Conservation (phyloP, 2,113 vertebrate species). For the Gymnocephalus cernua region DNA sequence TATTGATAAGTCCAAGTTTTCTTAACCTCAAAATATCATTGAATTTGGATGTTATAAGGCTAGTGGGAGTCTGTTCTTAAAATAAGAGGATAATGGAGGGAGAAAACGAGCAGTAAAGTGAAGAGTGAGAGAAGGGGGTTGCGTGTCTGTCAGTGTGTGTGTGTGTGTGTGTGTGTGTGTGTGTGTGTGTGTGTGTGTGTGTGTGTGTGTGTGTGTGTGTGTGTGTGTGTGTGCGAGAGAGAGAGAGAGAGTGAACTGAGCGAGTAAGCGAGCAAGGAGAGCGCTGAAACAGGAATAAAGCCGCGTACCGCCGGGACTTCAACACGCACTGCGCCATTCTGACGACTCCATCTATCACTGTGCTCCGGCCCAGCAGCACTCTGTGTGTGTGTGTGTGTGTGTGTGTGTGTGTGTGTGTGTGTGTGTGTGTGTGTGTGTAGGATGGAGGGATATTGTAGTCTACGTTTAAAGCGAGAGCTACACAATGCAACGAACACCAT, state of each 20-base stretch:
- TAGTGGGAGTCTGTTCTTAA: not conserved
- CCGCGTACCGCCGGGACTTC: conserved; percentile 51
- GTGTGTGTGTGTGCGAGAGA: not conserved
- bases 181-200: conserved; percentile 6
- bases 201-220: conserved; percentile 7
- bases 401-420: conserved; percentile 25
- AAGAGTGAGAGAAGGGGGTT: not conserved
- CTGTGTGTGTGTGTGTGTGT: conserved; percentile 13
- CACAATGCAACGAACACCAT: conserved; percentile 8
- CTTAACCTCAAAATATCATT: not conserved
- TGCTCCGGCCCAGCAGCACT: conserved; percentile 23
- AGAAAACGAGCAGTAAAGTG: not conserved
- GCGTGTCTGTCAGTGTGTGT: not conserved
- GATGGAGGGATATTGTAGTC: conserved; percentile 25
- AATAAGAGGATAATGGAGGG: not conserved
- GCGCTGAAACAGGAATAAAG: conserved; percentile 63
- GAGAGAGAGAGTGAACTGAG: not conserved
- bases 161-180: not conserved
- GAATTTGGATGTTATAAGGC: not conserved
- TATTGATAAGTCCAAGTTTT: not conserved
- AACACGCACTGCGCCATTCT: conserved; percentile 65
- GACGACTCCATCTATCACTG: conserved; percentile 66
- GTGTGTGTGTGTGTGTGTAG: conserved; percentile 31
- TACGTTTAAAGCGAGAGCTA: not conserved
- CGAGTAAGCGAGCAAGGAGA: not conserved